phyloP scores from a whole-genome alignment of 2,797 vertebrate species.

The Chaetophractus vellerosus region DNA sequence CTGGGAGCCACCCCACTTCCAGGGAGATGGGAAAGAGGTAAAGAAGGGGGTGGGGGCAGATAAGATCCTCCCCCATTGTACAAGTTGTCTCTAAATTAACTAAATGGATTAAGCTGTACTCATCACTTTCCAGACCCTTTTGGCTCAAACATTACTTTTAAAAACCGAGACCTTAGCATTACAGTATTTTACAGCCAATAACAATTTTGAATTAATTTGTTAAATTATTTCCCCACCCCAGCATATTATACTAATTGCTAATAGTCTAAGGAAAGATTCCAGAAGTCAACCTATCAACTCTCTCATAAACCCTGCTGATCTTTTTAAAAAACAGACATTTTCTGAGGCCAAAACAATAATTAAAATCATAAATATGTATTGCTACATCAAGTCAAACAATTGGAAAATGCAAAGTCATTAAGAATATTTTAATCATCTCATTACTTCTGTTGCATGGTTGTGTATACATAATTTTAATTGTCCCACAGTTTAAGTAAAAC shows the following conservation, averaged over 20 bases:
- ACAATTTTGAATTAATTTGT: conserved; percentile 39
- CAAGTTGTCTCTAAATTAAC: neutral
- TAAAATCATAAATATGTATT: conserved; percentile 86
- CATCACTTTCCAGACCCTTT: neutral
- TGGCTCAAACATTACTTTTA: conserved; percentile 5
- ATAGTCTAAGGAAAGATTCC: conserved; percentile 55
- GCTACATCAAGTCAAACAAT: conserved; percentile 77
- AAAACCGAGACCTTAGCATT: neutral
- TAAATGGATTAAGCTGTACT: neutral
- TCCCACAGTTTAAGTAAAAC: conserved; percentile 68
- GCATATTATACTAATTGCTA: conserved; percentile 63
- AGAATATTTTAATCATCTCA: conserved; percentile 80
- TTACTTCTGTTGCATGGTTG: conserved; percentile 59
- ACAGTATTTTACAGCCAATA: neutral
- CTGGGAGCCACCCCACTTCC: neutral
- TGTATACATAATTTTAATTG: conserved; percentile 79
- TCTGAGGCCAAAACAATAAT: conserved; percentile 83
- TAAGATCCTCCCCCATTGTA: neutral
- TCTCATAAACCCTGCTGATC: conserved; percentile 70
- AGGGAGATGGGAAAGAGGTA: neutral
- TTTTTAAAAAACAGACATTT: conserved; percentile 71
- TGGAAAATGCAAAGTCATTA: conserved; percentile 79
- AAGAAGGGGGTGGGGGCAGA: neutral
- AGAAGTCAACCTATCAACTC: conserved; percentile 65
- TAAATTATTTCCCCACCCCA: neutral